Conservation (phyloP, 2,797 vertebrate species). For the Labeo calbasu region DNA sequence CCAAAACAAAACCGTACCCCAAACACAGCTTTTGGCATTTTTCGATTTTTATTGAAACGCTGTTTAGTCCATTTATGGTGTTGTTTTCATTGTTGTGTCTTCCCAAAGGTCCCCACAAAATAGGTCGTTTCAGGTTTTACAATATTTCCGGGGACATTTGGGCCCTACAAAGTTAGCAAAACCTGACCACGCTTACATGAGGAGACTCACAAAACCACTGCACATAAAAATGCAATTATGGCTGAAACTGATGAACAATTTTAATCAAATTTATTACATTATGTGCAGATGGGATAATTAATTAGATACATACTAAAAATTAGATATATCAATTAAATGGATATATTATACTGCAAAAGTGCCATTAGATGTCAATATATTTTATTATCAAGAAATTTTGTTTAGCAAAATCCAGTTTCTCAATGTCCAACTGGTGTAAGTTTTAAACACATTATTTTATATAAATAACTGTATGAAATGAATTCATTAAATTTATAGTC, state of each 20-base stretch:
- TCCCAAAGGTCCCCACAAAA: conserved; percentile 31
- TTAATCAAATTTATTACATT: neutral
- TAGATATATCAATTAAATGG: neutral
- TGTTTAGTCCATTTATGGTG: conserved; percentile 19
- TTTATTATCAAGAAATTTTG: no score
- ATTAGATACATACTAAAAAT: neutral
- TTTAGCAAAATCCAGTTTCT: neutral
- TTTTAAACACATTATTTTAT: neutral
- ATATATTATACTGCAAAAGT: neutral
- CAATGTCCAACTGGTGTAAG: neutral
- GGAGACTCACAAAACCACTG: conserved; percentile 11
- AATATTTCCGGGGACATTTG: conserved; percentile 9
- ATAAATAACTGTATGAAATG: no score
- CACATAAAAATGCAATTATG: neutral
- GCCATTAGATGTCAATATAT: neutral
- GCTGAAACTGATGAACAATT: neutral
- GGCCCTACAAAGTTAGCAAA: conserved; percentile 1
- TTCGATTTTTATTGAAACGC: neutral
- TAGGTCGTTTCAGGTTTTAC: conserved; percentile 16
- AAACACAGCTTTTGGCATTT: conserved; percentile 1
- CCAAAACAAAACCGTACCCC: neutral
- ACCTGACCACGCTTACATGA: neutral
- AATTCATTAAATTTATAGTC: neutral
- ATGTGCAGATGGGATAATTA: conserved; percentile 3
- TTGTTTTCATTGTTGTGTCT: conserved; percentile 22